Percentiles rank a stretch among this genome's conserved stretches.
These are phyloP conservation scores for Creontiades dilutus DNA, from an alignment of 2,888 invertebrate species.

Conservation along the genomic window DNA sequence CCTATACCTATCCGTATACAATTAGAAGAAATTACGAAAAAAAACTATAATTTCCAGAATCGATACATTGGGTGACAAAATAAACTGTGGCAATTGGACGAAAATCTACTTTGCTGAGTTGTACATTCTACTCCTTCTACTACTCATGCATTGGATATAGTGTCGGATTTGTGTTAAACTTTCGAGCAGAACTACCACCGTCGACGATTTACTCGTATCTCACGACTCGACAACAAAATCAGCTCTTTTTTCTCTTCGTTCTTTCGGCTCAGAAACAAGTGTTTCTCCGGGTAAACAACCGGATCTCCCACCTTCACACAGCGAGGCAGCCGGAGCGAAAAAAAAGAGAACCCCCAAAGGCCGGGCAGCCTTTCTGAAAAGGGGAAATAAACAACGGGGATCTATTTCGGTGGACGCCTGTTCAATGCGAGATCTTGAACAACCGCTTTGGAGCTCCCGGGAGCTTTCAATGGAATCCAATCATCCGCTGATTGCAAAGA, in stretches of 20 bases:
- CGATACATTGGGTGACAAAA: too few species aligned
- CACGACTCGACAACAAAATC: background rate
- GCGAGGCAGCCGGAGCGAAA: background rate
- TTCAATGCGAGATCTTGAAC: constrained; percentile 39
- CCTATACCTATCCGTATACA: too few species aligned
- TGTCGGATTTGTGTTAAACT: too few species aligned
- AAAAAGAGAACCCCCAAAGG: background rate
- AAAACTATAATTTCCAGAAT: too few species aligned
- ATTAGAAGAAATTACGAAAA: too few species aligned
- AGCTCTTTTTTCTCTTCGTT: background rate
- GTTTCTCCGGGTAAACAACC: background rate
- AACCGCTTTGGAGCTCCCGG: background rate
- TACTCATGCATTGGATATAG: too few species aligned
- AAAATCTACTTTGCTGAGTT: too few species aligned
- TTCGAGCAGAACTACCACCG: too few species aligned
- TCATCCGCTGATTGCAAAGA: constrained; percentile 34
- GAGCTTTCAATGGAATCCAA: constrained; percentile 28
- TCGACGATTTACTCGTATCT: background rate
- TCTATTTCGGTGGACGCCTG: background rate
- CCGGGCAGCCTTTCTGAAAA: constrained; percentile 1
- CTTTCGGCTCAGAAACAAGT: background rate
- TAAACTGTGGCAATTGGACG: too few species aligned
- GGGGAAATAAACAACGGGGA: constrained; percentile 23
- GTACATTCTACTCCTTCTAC: too few species aligned
- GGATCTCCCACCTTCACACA: background rate